Evolutionary conservation across 2,888 invertebrate genomes (phyloP).

Genomic region (Podotricha telesiphe): DNA sequence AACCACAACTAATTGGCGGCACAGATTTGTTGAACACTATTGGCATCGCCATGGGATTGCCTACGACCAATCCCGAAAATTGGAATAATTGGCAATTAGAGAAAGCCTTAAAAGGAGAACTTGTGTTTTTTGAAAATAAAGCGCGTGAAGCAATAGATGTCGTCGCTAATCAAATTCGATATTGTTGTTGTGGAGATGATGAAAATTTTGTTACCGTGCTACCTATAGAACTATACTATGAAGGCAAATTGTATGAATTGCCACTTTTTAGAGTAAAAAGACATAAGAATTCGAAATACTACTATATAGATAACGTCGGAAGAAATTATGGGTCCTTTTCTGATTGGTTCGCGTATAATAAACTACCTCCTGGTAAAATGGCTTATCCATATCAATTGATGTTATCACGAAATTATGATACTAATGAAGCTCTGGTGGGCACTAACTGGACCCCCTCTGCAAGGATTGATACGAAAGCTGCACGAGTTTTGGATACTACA

Average conservation of each 20-base stretch:
- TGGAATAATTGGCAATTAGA: conserved; percentile 44
- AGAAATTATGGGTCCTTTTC: conserved; percentile 39
- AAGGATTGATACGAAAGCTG: conserved; percentile 37
- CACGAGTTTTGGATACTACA: conserved; percentile 41
- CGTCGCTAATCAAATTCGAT: conserved; percentile 45
- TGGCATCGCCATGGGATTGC: conserved; percentile 49
- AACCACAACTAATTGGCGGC: conserved; percentile 46
- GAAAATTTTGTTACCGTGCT: conserved; percentile 45
- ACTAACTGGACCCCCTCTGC: conserved; percentile 40
- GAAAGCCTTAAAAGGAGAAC: conserved; percentile 42
- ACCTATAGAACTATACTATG: conserved; percentile 45
- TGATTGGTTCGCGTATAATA: conserved; percentile 43
- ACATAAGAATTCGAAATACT: conserved; percentile 38
- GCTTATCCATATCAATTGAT: conserved; percentile 43
- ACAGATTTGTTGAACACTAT: conserved; percentile 47
- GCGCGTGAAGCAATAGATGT: conserved; percentile 47
- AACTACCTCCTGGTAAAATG: conserved; percentile 45
- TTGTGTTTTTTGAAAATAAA: conserved; percentile 45
- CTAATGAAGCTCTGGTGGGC: conserved; percentile 40
- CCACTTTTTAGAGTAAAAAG: conserved; percentile 46
- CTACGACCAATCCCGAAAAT: conserved; percentile 42
- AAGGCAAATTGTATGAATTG: conserved; percentile 47
- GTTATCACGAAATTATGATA: conserved; percentile 38
- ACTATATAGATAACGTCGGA: conserved; percentile 45
- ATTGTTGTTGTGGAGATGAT: conserved; percentile 44